Evolutionary conservation across 2,113 vertebrate species (phyloP), one percentile per base, ranked within the genome.

Genomic region (Chloropsis hardwickii): DNA sequence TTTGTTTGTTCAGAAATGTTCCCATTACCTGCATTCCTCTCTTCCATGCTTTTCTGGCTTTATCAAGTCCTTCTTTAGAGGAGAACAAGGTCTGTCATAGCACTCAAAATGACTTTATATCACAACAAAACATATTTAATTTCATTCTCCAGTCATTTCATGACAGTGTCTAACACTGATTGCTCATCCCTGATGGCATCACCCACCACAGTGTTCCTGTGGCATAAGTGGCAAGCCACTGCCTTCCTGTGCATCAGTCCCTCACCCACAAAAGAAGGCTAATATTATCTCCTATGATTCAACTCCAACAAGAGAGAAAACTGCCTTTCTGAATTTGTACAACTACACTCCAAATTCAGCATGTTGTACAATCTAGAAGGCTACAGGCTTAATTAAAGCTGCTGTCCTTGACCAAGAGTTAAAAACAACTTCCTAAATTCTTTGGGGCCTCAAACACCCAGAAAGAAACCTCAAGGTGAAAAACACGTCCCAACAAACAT

Each of bases 401-500:
- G 9, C 1, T 39, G 23, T 62, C 40, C 78, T 85, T 77, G 42
- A 62, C 31, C 37, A 54, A 65, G 10, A 6, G 47, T 88, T 71
- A 77, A 71, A 89, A 81, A 19, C 57, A 51, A 51, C 21, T 22
- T 66, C 29, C 35, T 10, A 22, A 70, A 67, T 88, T 88, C 58
- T 67, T 18, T 27, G 28, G 29, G 47, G 23, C 64, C 29, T 90
- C 35, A 42, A 62, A 50, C 22, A 50, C 9, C 11, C 47, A 13
- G 27, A 65, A 86, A 70, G n/a, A 65, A 86, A 77, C 6, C 19
- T 35, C 53, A 92, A 86, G 54, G 90, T 88, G 81, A 95, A 48
- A 82, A 90, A 67, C 48, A 76, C 3, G 12, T 71, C 73, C 29
- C 72, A 86, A 1, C 19, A 74, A 91, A 76, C 0, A 3, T 23